A percentile compares a stretch with the other conserved stretches of the same genome.
These are phyloP conservation scores for Clarias laeviceps DNA, from an alignment of 2,797 vertebrate genomes.

Conservation along the genomic window DNA sequence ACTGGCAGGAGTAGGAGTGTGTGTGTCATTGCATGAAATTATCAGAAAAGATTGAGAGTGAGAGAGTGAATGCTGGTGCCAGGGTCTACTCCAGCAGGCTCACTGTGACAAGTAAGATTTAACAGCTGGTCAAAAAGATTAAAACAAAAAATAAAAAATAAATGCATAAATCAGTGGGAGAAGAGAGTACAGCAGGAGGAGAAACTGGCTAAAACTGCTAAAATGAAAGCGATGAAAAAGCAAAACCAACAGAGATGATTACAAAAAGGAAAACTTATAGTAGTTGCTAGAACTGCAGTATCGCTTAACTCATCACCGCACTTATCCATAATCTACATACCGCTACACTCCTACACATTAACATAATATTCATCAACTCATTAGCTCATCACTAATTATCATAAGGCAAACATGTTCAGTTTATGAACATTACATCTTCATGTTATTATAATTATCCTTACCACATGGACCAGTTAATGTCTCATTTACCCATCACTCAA, in stretches of 20 bases:
- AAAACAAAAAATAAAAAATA: constrained; percentile 25
- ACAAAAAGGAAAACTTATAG: neutral
- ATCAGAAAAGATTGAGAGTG: neutral
- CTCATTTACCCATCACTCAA: neutral
- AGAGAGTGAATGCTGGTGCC: constrained; percentile 24
- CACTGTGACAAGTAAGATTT: constrained; percentile 12
- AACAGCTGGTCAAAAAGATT: constrained; percentile 31
- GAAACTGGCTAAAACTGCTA: neutral
- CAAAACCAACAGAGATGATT: neutral
- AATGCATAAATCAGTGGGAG: constrained; percentile 2
- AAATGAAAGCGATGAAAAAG: neutral
- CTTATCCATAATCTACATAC: neutral
- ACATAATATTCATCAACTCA: constrained; percentile 28
- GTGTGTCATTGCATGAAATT: neutral
- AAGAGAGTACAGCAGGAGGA: neutral
- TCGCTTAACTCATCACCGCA: neutral
- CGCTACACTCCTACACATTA: neutral
- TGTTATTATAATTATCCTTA: neutral
- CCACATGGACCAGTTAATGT: neutral
- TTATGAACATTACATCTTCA: constrained; percentile 7
- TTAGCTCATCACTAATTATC: constrained; percentile 32
- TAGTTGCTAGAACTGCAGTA: neutral
- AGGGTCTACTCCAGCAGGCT: constrained; percentile 37
- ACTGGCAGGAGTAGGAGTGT: constrained; percentile 23
- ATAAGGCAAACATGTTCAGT: constrained; percentile 35